These are phyloP conservation scores for Sepiola atlantica DNA, from an alignment of 2,888 invertebrate species.

Conservation along the genomic window DNA sequence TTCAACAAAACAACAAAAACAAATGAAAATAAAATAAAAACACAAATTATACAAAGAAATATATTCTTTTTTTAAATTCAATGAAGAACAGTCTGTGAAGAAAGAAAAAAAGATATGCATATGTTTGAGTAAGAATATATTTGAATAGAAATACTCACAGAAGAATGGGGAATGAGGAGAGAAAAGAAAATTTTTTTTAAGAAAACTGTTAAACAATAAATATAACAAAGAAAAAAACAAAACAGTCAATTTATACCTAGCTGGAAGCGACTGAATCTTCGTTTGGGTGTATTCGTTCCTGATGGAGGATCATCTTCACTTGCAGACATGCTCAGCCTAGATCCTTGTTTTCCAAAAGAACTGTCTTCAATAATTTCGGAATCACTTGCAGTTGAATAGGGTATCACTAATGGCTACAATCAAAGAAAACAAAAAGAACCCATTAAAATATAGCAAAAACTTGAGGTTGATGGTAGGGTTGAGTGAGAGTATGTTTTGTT, in stretches of 20 bases:
- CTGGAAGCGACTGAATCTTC: slow-evolving; percentile 76
- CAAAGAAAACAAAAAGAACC: neutral
- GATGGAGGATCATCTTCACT: slow-evolving; percentile 71
- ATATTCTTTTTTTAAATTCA: neutral
- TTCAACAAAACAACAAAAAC: neutral
- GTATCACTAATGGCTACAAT: slow-evolving; percentile 60
- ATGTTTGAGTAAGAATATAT: neutral
- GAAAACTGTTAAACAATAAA: too few species aligned
- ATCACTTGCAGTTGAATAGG: slow-evolving; percentile 71
- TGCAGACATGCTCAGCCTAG: slow-evolving; percentile 69
- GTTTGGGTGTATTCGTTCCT: slow-evolving; percentile 69
- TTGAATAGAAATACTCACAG: slow-evolving; percentile 16
- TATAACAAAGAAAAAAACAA: neutral
- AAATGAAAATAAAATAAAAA: neutral
- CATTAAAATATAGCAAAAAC: neutral
- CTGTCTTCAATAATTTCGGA: slow-evolving; percentile 69
- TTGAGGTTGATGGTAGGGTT: neutral
- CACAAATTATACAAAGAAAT: too few species aligned
- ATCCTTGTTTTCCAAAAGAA: slow-evolving; percentile 62
- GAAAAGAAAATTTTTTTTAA: too few species aligned
- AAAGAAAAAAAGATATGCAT: neutral
- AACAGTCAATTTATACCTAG: slow-evolving; percentile 66
- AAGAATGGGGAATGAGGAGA: neutral
- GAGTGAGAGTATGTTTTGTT: neutral
- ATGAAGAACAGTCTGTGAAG: neutral